A percentile compares a stretch with the other conserved stretches of the same genome.
These are phyloP conservation scores for Piprites chloris DNA, from an alignment of 2,113 vertebrate species.

Conservation along the genomic window DNA sequence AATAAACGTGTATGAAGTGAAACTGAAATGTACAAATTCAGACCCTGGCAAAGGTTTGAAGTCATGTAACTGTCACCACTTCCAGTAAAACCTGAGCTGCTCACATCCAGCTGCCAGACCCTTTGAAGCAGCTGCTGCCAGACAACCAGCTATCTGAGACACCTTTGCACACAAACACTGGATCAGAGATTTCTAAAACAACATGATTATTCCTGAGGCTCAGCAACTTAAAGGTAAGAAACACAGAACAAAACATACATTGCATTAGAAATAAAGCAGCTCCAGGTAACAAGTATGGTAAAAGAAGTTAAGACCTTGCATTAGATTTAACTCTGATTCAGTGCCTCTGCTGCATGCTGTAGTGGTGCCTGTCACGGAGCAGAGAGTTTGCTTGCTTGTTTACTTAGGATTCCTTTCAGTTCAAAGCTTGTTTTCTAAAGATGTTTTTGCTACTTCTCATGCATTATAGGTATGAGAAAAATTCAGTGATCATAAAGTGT, in stretches of 20 bases:
- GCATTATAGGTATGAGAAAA: neutral
- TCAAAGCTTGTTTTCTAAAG: conserved; percentile 9
- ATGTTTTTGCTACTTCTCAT: neutral
- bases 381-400: neutral
- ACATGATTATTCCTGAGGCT: conserved; percentile 3
- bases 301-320: neutral
- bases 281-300: neutral
- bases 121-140: conserved; percentile 58
- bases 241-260: neutral
- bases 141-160: conserved; percentile 48
- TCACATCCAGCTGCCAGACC: conserved; percentile 17
- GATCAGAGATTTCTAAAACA: conserved; percentile 70
- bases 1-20: neutral
- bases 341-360: neutral
- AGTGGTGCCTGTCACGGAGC: neutral
- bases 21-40: conserved; percentile 66
- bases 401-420: neutral
- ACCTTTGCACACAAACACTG: conserved; percentile 34
- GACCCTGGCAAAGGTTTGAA: conserved; percentile 49
- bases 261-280: neutral
- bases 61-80: conserved; percentile 61
- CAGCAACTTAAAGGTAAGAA: conserved; percentile 46
- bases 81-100: conserved; percentile 57
- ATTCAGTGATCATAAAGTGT: neutral
- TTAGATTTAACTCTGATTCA: neutral